Conservation (phyloP, 2,888 invertebrate species). For the Chironomus riparius region DNA sequence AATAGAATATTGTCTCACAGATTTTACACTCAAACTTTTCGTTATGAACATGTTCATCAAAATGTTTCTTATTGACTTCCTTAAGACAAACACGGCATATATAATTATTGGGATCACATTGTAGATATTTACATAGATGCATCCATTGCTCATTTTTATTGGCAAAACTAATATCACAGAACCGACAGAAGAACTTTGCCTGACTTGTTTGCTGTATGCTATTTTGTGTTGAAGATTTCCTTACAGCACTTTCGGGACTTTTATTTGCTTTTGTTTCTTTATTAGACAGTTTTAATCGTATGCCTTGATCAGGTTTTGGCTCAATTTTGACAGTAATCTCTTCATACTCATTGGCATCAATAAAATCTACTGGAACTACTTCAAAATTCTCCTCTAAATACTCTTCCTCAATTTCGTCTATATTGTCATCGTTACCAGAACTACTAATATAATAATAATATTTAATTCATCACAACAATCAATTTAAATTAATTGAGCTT, state of each 20-base stretch:
- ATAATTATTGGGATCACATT: constrained; percentile 17
- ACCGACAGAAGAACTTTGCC: neutral
- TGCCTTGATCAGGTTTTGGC: neutral
- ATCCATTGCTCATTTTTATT: neutral
- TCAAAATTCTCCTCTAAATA: too few species aligned
- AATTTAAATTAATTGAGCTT: neutral
- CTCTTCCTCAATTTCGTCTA: too few species aligned
- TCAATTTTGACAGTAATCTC: neutral
- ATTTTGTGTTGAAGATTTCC: neutral
- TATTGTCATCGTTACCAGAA: too few species aligned
- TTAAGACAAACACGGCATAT: constrained; percentile 6
- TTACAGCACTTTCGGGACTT: too few species aligned
- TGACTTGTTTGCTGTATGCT: too few species aligned
- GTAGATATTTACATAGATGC: constrained; percentile 7
- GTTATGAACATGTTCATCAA: constrained; percentile 3
- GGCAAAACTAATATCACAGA: neutral
- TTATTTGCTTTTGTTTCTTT: too few species aligned
- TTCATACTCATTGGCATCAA: too few species aligned
- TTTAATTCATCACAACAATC: too few species aligned
- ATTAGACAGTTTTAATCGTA: too few species aligned
- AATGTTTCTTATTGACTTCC: neutral
- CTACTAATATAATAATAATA: neutral
- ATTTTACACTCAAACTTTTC: neutral
- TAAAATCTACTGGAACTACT: too few species aligned
- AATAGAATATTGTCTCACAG: neutral